Percentiles rank a stretch among this genome's conserved stretches.
Conservation (phyloP, 1,140 invertebrate species). For the Drosophila orosa region DNA sequence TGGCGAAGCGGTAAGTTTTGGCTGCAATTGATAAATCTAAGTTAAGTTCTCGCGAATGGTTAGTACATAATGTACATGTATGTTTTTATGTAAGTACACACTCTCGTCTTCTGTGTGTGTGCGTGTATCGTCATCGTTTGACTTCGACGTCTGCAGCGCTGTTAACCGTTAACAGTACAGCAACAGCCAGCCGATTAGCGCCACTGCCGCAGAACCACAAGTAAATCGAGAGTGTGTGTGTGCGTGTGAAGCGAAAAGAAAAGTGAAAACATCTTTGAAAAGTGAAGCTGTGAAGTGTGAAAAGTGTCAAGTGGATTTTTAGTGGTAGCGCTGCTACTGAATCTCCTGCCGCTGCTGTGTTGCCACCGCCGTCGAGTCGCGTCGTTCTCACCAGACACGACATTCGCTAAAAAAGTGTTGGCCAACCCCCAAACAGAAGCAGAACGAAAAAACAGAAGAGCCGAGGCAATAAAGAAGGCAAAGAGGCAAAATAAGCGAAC, state of each 20-base stretch:
- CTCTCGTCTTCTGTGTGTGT: conserved; percentile 14
- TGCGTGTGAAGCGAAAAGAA: not conserved
- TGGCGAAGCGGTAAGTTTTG: conserved; percentile 63
- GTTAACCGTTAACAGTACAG: conserved; percentile 53
- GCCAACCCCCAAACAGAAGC: conserved; percentile 31
- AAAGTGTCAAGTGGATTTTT: conserved; percentile 12
- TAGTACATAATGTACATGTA: conserved; percentile 28
- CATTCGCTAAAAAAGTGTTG: conserved; percentile 27
- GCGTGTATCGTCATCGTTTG: conserved; percentile 18
- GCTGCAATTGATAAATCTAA: conserved; percentile 10
- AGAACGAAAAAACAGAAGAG: conserved; percentile 3
- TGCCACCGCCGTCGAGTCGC: conserved; percentile 24
- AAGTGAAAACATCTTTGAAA: conserved; percentile 19
- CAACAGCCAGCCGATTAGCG: conserved; percentile 33
- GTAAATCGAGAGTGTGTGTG: not conserved
- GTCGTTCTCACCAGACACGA: conserved; percentile 45
- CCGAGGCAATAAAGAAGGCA: not conserved
- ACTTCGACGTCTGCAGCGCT: conserved; percentile 23
- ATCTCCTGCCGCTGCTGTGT: conserved; percentile 21
- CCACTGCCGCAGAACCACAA: conserved; percentile 7
- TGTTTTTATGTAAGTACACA: conserved; percentile 37
- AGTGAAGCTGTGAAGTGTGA: conserved; percentile 3
- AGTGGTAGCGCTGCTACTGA: conserved; percentile 7
- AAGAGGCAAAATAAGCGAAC: conserved; percentile 1
- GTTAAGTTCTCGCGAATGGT: conserved; percentile 5